phyloP scores from a whole-genome alignment of 2,888 invertebrate genomes.

The Lutraria lutraria region DNA sequence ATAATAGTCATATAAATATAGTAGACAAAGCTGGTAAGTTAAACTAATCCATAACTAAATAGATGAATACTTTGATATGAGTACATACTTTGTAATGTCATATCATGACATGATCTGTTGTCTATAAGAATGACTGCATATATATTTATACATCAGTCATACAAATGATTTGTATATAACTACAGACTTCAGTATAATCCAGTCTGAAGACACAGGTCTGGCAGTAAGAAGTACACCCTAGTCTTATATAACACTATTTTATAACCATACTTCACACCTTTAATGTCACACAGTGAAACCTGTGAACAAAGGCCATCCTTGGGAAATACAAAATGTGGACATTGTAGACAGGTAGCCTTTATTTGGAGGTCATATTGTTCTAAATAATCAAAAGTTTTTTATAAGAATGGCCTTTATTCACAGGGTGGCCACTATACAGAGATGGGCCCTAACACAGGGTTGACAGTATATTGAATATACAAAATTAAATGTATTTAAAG shows the following conservation, averaged over 20 bases:
- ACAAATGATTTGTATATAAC: background rate
- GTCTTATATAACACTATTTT: background rate
- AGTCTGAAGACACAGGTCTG: background rate
- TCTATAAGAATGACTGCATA: background rate
- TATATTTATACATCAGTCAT: background rate
- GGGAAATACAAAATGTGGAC: too few relatives aligned
- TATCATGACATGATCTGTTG: background rate
- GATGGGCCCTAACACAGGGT: too few relatives aligned
- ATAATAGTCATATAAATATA: background rate
- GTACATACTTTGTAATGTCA: background rate
- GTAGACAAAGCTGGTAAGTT: slow-evolving; percentile 25
- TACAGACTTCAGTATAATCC: background rate
- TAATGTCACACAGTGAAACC: background rate
- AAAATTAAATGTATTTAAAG: too few relatives aligned
- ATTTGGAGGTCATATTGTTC: too few relatives aligned
- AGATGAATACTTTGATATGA: slow-evolving; percentile 47
- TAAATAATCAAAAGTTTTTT: too few relatives aligned
- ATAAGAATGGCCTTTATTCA: too few relatives aligned
- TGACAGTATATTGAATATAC: too few relatives aligned
- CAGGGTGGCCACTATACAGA: too few relatives aligned
- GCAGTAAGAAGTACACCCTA: background rate
- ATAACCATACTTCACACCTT: background rate
- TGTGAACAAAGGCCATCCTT: too few relatives aligned
- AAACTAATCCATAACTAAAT: slow-evolving; percentile 38
- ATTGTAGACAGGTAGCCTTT: too few relatives aligned